Evolutionary conservation across 2,113 vertebrate genomes (phyloP).

Genomic region (Poeciliopsis turrubarensis): DNA sequence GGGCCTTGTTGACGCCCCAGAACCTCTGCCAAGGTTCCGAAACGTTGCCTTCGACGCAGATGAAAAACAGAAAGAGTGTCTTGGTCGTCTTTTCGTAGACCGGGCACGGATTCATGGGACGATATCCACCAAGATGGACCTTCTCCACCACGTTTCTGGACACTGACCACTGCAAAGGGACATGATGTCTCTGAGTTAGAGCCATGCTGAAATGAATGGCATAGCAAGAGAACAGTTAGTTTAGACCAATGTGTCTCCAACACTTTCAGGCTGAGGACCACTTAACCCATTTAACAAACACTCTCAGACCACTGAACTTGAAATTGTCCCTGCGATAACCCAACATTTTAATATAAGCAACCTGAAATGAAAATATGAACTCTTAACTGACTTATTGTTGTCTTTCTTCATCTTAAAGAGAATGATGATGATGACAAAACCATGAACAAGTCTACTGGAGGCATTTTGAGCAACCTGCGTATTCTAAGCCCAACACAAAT

Average conservation of each 20-base stretch:
- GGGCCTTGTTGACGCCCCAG: constrained; percentile 6
- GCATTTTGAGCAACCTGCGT: too few relatives aligned
- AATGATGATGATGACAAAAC: too few relatives aligned
- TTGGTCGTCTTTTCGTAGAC: background rate
- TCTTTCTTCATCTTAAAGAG: too few relatives aligned
- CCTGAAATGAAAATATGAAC: too few relatives aligned
- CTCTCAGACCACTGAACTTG: too few relatives aligned
- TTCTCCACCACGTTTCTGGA: background rate
- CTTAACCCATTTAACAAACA: too few relatives aligned
- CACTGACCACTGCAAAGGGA: constrained; percentile 17
- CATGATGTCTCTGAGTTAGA: accelerated
- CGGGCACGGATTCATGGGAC: background rate
- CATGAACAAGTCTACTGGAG: too few relatives aligned
- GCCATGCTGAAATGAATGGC: background rate
- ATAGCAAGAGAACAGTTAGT: background rate
- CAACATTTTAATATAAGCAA: too few relatives aligned
- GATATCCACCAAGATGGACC: accelerated
- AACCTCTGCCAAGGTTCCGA: constrained; percentile 7
- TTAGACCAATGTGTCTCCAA: background rate
- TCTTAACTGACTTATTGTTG: too few relatives aligned
- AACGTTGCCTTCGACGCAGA: background rate
- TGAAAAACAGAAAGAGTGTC: constrained; percentile 17
- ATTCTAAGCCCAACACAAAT: too few relatives aligned
- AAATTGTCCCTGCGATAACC: too few relatives aligned
- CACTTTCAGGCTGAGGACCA: too few relatives aligned